phyloP scores from a whole-genome alignment of 2,113 vertebrate species.

The Trachemys scripta region DNA sequence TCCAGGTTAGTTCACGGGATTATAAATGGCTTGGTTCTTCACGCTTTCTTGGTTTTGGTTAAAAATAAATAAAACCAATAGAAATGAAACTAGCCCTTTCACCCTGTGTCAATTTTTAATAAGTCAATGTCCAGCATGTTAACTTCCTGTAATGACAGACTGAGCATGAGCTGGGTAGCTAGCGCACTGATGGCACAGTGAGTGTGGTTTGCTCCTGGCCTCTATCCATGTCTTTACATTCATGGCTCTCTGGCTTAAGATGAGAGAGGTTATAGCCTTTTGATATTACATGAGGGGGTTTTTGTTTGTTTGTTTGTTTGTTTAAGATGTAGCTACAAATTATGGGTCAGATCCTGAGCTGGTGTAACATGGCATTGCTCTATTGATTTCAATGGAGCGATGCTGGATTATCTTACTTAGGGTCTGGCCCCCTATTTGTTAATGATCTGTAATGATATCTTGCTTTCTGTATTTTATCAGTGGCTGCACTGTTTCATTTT shows the following conservation, averaged over 20 bases:
- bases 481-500: not conserved
- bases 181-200: not conserved
- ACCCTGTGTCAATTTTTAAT: not conserved
- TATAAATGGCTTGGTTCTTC: not conserved
- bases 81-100: not conserved
- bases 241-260: conserved; percentile 8
- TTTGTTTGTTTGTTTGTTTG: too few species aligned
- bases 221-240: not conserved
- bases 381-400: not conserved
- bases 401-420: rapidly evolving
- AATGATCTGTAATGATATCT: not conserved
- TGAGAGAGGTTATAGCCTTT: not conserved
- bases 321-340: conserved; percentile 26
- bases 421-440: not conserved
- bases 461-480: not conserved
- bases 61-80: not conserved
- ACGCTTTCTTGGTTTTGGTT: not conserved
- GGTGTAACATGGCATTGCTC: conserved; percentile 10
- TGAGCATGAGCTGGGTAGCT: not conserved
- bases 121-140: not conserved
- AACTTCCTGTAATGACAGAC: not conserved
- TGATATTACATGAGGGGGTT: not conserved
- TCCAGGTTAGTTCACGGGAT: not conserved
- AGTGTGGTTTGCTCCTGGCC: not conserved
- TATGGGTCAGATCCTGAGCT: not conserved